Percentiles rank a stretch among this genome's conserved stretches.
Conservation (phyloP, 2,113 vertebrate genomes). For the Acinonyx jubatus region DNA sequence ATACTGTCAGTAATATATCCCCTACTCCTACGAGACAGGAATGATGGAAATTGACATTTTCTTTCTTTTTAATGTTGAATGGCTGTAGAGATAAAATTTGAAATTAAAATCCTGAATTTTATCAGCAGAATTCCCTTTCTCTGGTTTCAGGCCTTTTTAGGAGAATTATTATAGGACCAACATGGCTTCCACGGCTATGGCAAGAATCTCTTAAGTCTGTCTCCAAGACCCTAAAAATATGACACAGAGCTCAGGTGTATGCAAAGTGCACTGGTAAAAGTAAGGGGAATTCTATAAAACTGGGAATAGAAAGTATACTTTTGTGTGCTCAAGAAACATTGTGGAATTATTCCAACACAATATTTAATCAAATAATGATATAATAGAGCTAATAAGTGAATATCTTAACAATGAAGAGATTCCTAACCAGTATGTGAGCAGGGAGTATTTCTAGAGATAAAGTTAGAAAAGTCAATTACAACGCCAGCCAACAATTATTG, state of each 20-base stretch:
- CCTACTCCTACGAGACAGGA: background rate
- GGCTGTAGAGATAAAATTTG: background rate
- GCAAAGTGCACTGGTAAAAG: background rate
- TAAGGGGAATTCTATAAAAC: background rate
- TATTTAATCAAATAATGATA: background rate
- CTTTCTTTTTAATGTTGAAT: constrained; percentile 5
- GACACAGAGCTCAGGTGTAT: background rate
- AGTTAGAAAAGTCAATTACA: background rate
- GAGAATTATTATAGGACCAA: background rate
- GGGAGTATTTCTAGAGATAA: background rate
- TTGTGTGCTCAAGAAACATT: background rate
- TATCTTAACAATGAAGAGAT: background rate
- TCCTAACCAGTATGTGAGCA: background rate
- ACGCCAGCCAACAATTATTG: background rate
- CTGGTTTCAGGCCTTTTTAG: background rate
- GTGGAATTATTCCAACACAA: background rate
- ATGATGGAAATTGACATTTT: background rate
- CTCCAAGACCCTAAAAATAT: background rate
- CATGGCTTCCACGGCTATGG: background rate
- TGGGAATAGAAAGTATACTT: background rate
- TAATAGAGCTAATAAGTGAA: background rate
- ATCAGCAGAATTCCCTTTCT: background rate
- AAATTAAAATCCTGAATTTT: background rate
- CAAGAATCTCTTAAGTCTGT: background rate
- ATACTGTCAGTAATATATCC: background rate